phyloP scores from a whole-genome alignment of 64 coral and sea anemone species.

The Dendrophyllia cribrosa region DNA sequence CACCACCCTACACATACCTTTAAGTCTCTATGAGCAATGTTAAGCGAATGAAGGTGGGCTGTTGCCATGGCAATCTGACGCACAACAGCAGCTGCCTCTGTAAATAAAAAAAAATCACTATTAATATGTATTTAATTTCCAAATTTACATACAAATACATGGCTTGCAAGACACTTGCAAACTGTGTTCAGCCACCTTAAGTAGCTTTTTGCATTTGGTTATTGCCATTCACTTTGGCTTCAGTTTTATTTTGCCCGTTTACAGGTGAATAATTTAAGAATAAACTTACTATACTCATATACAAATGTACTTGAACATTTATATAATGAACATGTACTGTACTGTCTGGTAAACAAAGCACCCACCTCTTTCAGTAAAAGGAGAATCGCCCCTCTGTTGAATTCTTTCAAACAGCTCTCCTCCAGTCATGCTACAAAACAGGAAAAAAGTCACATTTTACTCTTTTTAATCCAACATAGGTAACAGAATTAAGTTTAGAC shows the following conservation, averaged over 20 bases:
- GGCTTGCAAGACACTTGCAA: background rate
- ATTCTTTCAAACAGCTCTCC: constrained; percentile 98
- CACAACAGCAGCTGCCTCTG: constrained; percentile 93
- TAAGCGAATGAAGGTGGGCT: constrained; percentile 93
- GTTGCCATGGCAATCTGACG: constrained; percentile 82
- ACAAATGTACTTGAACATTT: too few species aligned
- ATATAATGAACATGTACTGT: too few species aligned
- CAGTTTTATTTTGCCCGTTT: too few species aligned
- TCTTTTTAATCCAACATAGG: too few species aligned
- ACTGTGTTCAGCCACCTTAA: too few species aligned
- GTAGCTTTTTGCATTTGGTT: too few species aligned
- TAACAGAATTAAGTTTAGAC: too few species aligned
- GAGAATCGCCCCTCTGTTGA: constrained; percentile 87
- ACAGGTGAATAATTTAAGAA: too few species aligned
- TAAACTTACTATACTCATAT: too few species aligned
- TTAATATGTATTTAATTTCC: background rate
- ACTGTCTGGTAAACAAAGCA: background rate
- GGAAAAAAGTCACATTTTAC: too few species aligned
- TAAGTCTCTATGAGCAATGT: constrained; percentile 95
- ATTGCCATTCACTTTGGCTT: too few species aligned
- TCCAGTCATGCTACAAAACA: constrained; percentile 85
- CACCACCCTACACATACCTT: constrained; percentile 63
- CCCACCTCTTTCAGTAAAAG: constrained; percentile 97
- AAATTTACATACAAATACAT: background rate
- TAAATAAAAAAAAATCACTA: background rate